Base-by-base conservation (phyloP, 1,140 invertebrate species). In the Pseudomyrmex sp. region DNA sequence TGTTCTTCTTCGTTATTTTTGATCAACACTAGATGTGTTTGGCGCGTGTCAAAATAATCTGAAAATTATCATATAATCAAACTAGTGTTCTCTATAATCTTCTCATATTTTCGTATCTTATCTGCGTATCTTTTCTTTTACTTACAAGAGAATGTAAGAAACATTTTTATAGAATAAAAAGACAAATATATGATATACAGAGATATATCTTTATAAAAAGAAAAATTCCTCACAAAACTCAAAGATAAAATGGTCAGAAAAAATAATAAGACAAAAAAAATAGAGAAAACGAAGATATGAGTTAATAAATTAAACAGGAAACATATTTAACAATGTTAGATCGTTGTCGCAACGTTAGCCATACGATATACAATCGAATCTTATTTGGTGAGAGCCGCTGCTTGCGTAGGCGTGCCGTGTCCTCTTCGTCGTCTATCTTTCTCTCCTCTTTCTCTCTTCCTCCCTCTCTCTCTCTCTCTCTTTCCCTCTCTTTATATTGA, bases 301-400 rank as follows among this genome's bases (percentile, higher is more conserved):
- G 66, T 85, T 79, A 77, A 84, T 61, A 59, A 70, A 13, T 23
- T 74, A 61, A 26, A 26, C 26, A 26, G 26, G 26, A 86, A 83
- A 85, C 5, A 35, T 35, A 69, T 87, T 88, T 84, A 86, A 86
- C 72, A 70, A 84, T 59, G 63, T 65, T 74, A 54, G 52, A 52
- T 83, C 72, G 79, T 85, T 61, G 62, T 50, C 26, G 50, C 68
- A 46, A 69, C 20, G 44, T 85, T 69, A 73, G 23, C 69, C 20
- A 52, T 85, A 48, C 50, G 77, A 87, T 87, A 66, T 63, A 85
- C 80, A 86, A 86, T 87, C 79, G 68, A 87, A 86, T 79, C 73
- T 77, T 86, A 87, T 87, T 87, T 86, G 84, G 84, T 79, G 77
- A 87, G 86, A 86, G 72, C 54, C n/a, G 63, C 61, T 83, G 61